Percentiles rank a stretch among this genome's conserved stretches.
Conservation (phyloP, 1,140 invertebrate species). For the Drosophila ironensis region DNA sequence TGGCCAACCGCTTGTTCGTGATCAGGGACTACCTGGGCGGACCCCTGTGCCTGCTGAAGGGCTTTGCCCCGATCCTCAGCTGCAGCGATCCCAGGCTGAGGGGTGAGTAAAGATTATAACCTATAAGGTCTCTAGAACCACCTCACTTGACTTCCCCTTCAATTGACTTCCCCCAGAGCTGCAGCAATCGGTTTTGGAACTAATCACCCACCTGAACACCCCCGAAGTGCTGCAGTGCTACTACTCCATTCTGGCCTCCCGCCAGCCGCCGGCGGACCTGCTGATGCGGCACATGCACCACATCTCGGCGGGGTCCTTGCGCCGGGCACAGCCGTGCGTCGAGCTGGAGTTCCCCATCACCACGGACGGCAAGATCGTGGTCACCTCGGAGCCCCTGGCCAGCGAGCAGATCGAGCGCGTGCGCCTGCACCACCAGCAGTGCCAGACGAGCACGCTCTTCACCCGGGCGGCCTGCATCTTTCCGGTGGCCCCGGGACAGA, state of each 20-base stretch:
- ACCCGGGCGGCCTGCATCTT: constrained; percentile 71
- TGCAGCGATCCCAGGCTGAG: constrained; percentile 63
- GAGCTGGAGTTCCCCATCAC: constrained; percentile 72
- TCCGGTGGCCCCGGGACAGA: constrained; percentile 69
- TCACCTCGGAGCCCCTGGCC: constrained; percentile 54
- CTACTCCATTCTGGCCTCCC: constrained; percentile 66
- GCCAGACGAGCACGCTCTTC: constrained; percentile 64
- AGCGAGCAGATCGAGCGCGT: constrained; percentile 67
- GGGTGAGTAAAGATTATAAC: constrained; percentile 33
- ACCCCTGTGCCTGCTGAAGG: constrained; percentile 66
- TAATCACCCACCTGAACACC: constrained; percentile 71
- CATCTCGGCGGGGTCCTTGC: constrained; percentile 51
- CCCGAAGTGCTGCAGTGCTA: constrained; percentile 68
- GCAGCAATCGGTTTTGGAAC: constrained; percentile 72
- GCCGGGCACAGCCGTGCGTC: constrained; percentile 60
- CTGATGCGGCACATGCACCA: constrained; percentile 71
- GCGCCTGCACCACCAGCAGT: constrained; percentile 61
- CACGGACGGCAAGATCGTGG: constrained; percentile 71
- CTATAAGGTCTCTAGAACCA: background rate
- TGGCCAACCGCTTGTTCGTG: constrained; percentile 71
- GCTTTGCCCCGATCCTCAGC: constrained; percentile 65
- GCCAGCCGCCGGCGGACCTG: constrained; percentile 72
- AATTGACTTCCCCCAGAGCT: constrained; percentile 41
- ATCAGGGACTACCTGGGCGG: constrained; percentile 76
- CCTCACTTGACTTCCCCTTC: background rate